Conservation (phyloP, 2,797 vertebrate genomes). For the Gymnocypris eckloni region DNA sequence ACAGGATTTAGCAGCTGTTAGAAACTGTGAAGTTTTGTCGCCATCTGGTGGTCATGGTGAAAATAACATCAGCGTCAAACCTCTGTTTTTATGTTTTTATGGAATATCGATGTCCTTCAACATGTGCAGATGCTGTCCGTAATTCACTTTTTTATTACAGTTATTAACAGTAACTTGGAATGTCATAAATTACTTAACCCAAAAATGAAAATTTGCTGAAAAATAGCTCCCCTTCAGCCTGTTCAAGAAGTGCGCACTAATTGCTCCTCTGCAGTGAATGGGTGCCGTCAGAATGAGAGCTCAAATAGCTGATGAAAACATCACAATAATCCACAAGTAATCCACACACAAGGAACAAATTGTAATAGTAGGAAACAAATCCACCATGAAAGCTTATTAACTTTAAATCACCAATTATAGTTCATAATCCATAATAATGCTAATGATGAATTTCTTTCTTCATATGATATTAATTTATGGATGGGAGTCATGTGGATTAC, state of each 20-base stretch:
- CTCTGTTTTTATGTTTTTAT: not conserved
- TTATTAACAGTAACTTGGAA: not conserved
- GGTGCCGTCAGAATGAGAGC: too few species aligned
- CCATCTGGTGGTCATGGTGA: conserved; percentile 16
- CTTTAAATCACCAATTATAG: too few species aligned
- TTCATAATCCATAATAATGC: too few species aligned
- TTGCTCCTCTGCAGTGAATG: too few species aligned
- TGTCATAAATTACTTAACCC: not conserved
- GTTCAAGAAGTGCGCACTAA: not conserved
- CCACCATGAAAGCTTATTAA: too few species aligned
- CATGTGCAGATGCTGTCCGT: not conserved
- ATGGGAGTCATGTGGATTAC: too few species aligned
- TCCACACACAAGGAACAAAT: too few species aligned
- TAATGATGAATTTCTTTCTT: too few species aligned
- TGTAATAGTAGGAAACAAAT: too few species aligned
- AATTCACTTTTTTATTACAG: not conserved
- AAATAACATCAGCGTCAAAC: not conserved
- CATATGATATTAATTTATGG: too few species aligned
- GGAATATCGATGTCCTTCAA: not conserved
- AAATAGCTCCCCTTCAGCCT: not conserved
- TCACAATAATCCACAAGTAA: too few species aligned
- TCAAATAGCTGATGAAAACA: too few species aligned
- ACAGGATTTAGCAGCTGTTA: not conserved
- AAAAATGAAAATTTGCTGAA: not conserved
- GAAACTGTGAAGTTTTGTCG: not conserved